Evolutionary conservation across 1,140 invertebrate species (phyloP).

Genomic region (Varroa destructor): DNA sequence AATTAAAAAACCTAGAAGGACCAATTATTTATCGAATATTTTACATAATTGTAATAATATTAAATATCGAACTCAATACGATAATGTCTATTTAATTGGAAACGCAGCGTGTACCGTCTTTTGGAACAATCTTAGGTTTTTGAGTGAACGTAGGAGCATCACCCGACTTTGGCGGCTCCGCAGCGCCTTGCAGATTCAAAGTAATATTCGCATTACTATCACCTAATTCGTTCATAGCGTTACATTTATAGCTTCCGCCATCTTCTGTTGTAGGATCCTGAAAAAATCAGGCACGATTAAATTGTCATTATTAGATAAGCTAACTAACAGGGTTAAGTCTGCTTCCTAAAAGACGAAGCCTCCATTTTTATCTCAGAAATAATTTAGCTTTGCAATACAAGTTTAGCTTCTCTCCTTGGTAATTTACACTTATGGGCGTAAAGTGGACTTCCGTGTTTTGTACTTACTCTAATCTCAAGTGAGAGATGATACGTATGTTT

Average conservation of each 20-base stretch:
- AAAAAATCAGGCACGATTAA: slow-evolving; percentile 31
- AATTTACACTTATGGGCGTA: no score
- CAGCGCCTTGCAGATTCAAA: slow-evolving; percentile 87
- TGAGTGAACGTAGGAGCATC: slow-evolving; percentile 80
- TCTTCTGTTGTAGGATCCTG: slow-evolving; percentile 80
- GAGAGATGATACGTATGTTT: slow-evolving; percentile 80
- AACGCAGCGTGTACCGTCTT: slow-evolving; percentile 52
- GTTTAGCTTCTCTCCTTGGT: no score
- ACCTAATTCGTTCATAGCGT: slow-evolving; percentile 92
- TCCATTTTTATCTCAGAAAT: no score
- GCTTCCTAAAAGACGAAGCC: no score
- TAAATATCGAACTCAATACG: slow-evolving; percentile 32
- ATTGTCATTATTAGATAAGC: neutral
- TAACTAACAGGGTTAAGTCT: slow-evolving; percentile 17
- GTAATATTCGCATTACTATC: slow-evolving; percentile 99
- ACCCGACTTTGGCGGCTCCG: slow-evolving; percentile 38
- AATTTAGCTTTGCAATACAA: no score
- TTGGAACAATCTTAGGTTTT: slow-evolving; percentile 92
- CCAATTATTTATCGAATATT: no score
- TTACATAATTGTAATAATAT: slow-evolving; percentile 22
- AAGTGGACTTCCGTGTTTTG: no score
- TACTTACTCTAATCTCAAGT: slow-evolving; percentile 50
- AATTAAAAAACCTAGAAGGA: no score
- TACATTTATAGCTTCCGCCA: slow-evolving; percentile 95
- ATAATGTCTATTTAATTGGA: neutral